phyloP scores from a whole-genome alignment of 2,113 vertebrate species.

The Saguinus midas region DNA sequence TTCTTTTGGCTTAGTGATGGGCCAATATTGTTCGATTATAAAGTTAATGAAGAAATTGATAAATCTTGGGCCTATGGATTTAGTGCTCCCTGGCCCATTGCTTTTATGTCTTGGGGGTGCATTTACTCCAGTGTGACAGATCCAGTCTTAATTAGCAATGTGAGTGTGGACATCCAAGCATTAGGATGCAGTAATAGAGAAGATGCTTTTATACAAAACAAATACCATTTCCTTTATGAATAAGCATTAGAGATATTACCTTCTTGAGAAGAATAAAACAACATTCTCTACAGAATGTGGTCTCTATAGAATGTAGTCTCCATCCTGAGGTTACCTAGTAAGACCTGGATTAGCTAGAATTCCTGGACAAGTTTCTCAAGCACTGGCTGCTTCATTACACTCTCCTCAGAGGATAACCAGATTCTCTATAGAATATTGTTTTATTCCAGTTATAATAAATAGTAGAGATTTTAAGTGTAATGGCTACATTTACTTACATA shows the following conservation, averaged over 20 bases:
- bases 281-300: not conserved
- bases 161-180: not conserved
- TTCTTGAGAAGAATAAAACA: not conserved
- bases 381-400: not conserved
- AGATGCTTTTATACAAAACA: not conserved
- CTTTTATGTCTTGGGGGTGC: not conserved
- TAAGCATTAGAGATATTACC: not conserved
- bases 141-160: not conserved
- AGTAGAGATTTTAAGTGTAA: not conserved
- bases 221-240: not conserved
- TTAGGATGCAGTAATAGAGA: not conserved
- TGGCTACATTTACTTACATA: not conserved
- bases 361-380: not conserved
- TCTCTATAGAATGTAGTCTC: too few relatives aligned
- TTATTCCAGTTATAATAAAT: too few relatives aligned
- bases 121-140: not conserved
- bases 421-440: too few relatives aligned
- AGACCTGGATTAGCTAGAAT: accelerated
- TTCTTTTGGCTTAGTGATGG: not conserved
- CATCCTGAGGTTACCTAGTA: not conserved
- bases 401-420: not conserved
- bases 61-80: not conserved
- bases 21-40: not conserved
- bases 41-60: not conserved
- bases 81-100: not conserved